Evolutionary conservation across 2,888 invertebrate genomes (phyloP).

Genomic region (Polydesmus complanatus): DNA sequence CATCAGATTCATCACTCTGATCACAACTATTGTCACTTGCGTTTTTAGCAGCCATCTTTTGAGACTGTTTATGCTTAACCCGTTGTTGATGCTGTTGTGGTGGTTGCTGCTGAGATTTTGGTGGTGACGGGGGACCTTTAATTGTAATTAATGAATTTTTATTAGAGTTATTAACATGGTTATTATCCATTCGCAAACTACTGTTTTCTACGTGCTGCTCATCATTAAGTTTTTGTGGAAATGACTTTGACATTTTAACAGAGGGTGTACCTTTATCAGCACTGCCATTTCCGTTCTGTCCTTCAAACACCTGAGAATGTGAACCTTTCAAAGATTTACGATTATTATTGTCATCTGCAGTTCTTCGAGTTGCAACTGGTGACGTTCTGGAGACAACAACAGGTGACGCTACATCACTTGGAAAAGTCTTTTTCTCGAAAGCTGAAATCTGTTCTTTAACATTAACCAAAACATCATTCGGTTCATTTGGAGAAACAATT

Average conservation of each 20-base stretch:
- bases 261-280: slow-evolving; percentile 23
- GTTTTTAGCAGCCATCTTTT: neutral
- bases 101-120: neutral
- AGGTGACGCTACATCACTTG: neutral
- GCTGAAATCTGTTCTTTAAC: slow-evolving; percentile 18
- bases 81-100: too few relatives aligned
- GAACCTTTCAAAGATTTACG: slow-evolving; percentile 6
- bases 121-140: neutral
- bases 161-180: neutral
- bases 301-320: slow-evolving; percentile 14
- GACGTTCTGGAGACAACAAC: slow-evolving; percentile 1
- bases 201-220: slow-evolving; percentile 66
- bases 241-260: slow-evolving; percentile 65
- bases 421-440: slow-evolving; percentile 16
- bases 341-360: slow-evolving; percentile 14
- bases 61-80: neutral
- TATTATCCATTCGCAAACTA: slow-evolving; percentile 40
- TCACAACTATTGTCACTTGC: neutral
- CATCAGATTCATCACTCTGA: neutral
- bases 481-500: neutral
- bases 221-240: slow-evolving; percentile 61
- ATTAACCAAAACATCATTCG: slow-evolving; percentile 13
- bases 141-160: too few relatives aligned
- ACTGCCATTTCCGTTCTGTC: slow-evolving; percentile 18
- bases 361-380: neutral